Base-by-base conservation (phyloP, 2,113 vertebrate genomes). In the Phoxinus phoxinus region DNA sequence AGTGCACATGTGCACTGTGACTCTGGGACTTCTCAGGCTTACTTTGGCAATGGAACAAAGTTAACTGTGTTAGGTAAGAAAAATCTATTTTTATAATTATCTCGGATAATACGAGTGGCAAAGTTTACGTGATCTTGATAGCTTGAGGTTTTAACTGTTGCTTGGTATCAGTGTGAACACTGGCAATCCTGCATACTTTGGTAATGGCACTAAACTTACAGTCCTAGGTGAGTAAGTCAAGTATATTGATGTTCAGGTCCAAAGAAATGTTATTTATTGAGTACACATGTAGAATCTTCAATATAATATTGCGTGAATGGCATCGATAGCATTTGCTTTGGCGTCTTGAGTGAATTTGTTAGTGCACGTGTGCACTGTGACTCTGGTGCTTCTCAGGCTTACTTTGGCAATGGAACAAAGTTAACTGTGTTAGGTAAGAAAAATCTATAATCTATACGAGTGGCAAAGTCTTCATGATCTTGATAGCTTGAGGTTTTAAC, bases 151-250 rank as follows among this genome's bases (percentile, higher is more conserved):
- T 84, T 63, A 63, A 94, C 91, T 1, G 85, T 76, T 32, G 74
- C 74, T 17, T 32, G 23, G 44, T 30, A 76, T 76, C 74, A 76
- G 74, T 76, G 74, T 76, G 74, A 76, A 76, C 74, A 53, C 74
- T 32, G 74, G 25, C 46, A 1, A 25, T 21, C 46, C 30, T 76
- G 74, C 74, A 53, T 61, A 53, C 17, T 10, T 84, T 67, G 74
- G 74, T 4, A 32, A 53, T 19, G 74, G 74, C 8, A 97, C 95
- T 79, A 95, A 93, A 88, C 92, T 97, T 53, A 94, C 92, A 0
- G 93, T 96, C 59, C 74, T 91, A 87, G 92, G 89, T 89, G 87
- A 81, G 86, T 86, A 86, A 30, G 15, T 3, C 41, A 17, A 27
- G 6, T 8, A 59, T 37, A 5, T 51, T 17, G 21, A 72, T 41